Evolutionary conservation across 2,113 vertebrate genomes (phyloP).

Genomic region (Pseudorasbora parva): DNA sequence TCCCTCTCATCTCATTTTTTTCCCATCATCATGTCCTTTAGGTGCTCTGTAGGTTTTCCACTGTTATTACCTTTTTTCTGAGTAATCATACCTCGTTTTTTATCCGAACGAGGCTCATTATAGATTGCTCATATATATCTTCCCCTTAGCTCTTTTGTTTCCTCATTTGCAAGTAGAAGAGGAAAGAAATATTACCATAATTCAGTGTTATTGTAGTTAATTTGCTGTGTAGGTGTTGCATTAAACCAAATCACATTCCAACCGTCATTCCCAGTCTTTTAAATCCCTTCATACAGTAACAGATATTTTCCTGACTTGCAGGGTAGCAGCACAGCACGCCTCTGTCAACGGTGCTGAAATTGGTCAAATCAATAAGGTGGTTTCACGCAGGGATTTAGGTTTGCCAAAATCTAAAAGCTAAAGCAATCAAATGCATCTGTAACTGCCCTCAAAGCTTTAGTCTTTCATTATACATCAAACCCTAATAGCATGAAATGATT

Average conservation of each 20-base stretch:
- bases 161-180: not conserved
- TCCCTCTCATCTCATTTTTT: too few relatives aligned
- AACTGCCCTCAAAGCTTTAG: not conserved
- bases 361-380: not conserved
- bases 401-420: not conserved
- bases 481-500: not conserved
- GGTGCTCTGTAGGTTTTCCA: too few relatives aligned
- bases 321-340: not conserved
- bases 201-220: not conserved
- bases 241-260: not conserved
- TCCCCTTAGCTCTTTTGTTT: not conserved
- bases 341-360: conserved; percentile 29
- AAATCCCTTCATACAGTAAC: not conserved
- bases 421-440: not conserved
- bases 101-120: not conserved
- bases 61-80: not conserved
- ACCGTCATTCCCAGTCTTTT: not conserved
- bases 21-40: too few relatives aligned
- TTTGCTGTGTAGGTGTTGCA: conserved; percentile 1
- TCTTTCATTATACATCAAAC: not conserved
- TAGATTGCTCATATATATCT: not conserved
- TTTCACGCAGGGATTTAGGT: not conserved
- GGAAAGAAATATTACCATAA: not conserved
- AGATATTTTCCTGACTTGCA: not conserved
- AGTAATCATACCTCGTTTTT: not conserved